Percentiles rank a stretch among this genome's conserved stretches.
Evolutionary conservation across 64 coral and sea anemone species (phyloP).

Genomic region (Catalaphyllia jardinei): DNA sequence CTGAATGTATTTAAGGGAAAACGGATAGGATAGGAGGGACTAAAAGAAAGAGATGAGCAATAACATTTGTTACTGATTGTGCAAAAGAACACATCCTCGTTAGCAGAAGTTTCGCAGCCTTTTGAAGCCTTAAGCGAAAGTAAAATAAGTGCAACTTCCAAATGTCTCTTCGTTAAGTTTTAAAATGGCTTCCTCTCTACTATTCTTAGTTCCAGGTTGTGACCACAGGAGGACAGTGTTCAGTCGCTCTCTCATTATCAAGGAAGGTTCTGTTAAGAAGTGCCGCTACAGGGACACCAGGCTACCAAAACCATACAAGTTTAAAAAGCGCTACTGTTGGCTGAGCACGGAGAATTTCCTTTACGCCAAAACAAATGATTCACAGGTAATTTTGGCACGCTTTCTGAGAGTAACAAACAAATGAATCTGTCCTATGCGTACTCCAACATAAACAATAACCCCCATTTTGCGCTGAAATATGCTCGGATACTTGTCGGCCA

Average conservation of each 20-base stretch:
- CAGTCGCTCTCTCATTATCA: conserved; percentile 74
- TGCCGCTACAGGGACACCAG: conserved; percentile 54
- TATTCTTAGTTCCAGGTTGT: conserved; percentile 57
- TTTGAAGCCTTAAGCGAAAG: no score
- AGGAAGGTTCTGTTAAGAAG: conserved; percentile 89
- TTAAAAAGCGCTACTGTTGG: conserved; percentile 95
- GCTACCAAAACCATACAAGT: conserved; percentile 65
- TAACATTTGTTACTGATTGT: no score
- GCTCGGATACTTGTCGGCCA: no score
- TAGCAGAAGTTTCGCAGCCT: no score
- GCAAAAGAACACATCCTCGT: no score
- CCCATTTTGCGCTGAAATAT: no score
- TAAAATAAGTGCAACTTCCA: not conserved
- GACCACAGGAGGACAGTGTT: conserved; percentile 76
- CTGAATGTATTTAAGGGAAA: no score
- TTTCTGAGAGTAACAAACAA: no score
- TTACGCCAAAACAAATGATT: conserved; percentile 71
- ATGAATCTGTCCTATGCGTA: no score
- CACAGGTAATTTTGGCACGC: conserved; percentile 49
- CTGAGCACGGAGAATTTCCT: conserved; percentile 90
- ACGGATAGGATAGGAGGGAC: no score
- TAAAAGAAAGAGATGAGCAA: no score
- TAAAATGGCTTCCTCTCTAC: not conserved
- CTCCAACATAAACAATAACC: no score
- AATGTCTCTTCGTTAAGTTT: not conserved